These are phyloP conservation scores for Astropecten irregularis DNA, from an alignment of 53 echinoderm and acorn worm genomes.

Conservation along the genomic window DNA sequence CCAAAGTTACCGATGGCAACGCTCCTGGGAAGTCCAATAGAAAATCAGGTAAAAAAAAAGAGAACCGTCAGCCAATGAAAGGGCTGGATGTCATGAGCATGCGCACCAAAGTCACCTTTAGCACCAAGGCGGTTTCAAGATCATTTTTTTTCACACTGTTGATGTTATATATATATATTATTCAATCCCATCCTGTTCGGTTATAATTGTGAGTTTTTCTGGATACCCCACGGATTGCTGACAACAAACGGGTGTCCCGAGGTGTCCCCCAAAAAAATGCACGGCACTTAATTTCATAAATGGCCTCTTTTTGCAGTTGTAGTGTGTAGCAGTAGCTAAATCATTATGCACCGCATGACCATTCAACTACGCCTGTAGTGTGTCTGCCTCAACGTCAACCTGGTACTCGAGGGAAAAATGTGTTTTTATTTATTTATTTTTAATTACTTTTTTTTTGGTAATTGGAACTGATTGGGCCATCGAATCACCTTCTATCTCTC, in stretches of 20 bases:
- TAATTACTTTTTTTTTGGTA: no score
- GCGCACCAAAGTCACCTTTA: conserved; percentile 29
- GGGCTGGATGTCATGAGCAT: conserved; percentile 28
- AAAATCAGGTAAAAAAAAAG: conserved; percentile 38
- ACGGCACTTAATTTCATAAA: conserved; percentile 37
- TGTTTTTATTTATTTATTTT: no score
- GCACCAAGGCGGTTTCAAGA: conserved; percentile 6
- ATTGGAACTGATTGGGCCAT: no score
- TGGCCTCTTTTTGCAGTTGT: conserved; percentile 41
- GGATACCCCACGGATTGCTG: not conserved
- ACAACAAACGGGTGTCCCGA: no score
- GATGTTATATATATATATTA: no score
- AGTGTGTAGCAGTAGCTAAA: conserved; percentile 18
- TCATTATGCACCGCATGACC: conserved; percentile 42
- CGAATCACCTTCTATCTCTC: no score
- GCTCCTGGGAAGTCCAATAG: not conserved
- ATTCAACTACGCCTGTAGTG: not conserved
- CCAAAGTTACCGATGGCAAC: not conserved
- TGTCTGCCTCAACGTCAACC: no score
- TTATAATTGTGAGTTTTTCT: not conserved
- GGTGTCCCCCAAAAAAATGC: no score
- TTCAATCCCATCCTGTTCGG: not conserved
- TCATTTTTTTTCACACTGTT: not conserved
- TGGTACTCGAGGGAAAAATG: no score
- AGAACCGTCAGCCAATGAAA: not conserved